These are phyloP conservation scores for Danio albolineatus DNA, from an alignment of 2,797 vertebrate species.

Conservation along the genomic window DNA sequence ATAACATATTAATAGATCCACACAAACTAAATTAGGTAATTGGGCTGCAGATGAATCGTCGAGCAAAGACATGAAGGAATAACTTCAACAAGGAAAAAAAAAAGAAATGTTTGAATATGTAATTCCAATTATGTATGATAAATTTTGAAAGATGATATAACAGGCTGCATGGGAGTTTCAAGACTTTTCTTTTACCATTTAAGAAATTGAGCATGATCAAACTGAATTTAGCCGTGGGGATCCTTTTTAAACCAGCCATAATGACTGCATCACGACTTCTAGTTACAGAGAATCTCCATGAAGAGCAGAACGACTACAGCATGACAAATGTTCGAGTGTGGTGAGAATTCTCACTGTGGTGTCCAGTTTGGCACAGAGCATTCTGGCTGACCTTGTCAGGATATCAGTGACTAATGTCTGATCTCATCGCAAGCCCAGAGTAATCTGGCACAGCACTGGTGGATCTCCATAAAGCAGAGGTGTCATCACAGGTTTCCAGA, in stretches of 20 bases:
- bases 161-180: too few species aligned
- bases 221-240: too few species aligned
- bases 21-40: too few species aligned
- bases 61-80: too few species aligned
- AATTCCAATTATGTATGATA: too few species aligned
- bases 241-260: not conserved
- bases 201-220: too few species aligned
- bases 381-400: conserved; percentile 78
- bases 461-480: conserved; percentile 66
- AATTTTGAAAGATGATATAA: too few species aligned
- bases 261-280: conserved; percentile 7
- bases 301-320: conserved; percentile 27
- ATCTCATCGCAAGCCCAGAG: conserved; percentile 57
- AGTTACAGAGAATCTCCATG: not conserved
- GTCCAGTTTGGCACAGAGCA: conserved; percentile 58
- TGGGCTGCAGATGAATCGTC: too few species aligned
- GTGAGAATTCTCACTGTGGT: conserved; percentile 56
- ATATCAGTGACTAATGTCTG: conserved; percentile 63
- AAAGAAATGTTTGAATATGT: too few species aligned
- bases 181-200: too few species aligned
- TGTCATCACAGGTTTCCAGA: conserved; percentile 62
- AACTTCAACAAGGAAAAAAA: too few species aligned
- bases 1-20: too few species aligned
- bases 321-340: conserved; percentile 45
- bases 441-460: conserved; percentile 66